Evolutionary conservation across 2,888 invertebrate genomes (phyloP).

Genomic region (Epinotia nisella): DNA sequence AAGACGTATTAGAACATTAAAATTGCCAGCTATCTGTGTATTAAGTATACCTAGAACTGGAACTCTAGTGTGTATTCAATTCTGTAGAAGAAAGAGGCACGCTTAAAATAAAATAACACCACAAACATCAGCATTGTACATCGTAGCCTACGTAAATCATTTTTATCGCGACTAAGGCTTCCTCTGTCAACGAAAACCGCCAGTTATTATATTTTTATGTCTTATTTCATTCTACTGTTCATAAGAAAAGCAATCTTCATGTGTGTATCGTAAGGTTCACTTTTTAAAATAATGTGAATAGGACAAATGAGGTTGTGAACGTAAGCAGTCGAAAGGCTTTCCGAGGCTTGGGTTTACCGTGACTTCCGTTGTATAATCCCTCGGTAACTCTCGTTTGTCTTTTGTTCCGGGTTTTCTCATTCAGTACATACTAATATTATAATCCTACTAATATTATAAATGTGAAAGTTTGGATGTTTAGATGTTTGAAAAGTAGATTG

Average conservation of each 20-base stretch:
- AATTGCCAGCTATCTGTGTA: too few species aligned
- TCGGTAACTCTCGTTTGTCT: conserved; percentile 8
- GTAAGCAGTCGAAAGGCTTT: not conserved
- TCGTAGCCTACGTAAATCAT: conserved; percentile 49
- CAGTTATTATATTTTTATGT: too few species aligned
- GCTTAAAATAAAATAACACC: conserved; percentile 10
- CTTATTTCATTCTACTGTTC: not conserved
- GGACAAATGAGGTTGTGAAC: conserved; percentile 2
- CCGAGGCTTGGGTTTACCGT: conserved; percentile 21
- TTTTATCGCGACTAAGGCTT: conserved; percentile 47
- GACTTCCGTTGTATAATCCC: conserved; percentile 23
- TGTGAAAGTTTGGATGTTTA: too few species aligned
- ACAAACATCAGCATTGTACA: conserved; percentile 7
- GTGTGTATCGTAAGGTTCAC: not conserved
- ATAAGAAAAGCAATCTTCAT: not conserved
- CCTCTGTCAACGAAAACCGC: conserved; percentile 42
- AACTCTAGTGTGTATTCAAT: not conserved
- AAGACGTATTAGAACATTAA: too few species aligned
- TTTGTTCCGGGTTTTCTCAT: conserved; percentile 4
- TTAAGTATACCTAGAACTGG: too few species aligned
- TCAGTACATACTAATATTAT: not conserved
- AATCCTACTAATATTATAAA: too few species aligned
- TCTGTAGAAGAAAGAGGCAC: too few species aligned
- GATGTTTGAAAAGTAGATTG: too few species aligned
- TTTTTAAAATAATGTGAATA: not conserved